Evolutionary conservation across 2,888 invertebrate species (phyloP), one percentile per base, ranked within the genome.

Genomic region (Halictus ligatus): DNA sequence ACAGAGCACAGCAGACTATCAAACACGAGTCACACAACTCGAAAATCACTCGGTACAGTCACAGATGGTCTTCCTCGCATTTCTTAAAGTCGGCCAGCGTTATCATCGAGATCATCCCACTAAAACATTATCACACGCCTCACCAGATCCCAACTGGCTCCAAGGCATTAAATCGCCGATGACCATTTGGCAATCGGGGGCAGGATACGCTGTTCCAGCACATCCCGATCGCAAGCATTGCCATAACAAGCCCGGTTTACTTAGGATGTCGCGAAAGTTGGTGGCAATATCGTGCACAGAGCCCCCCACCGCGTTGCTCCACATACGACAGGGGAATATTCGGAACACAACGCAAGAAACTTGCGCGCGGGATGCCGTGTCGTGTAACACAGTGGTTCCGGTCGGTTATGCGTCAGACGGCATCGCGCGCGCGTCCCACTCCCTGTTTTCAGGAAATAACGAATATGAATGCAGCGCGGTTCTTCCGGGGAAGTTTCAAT

Each of bases 331-430:
- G 21, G 18, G 64, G 50, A 48, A 78, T 85, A 85, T 86, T 74
- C 82, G 46, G 80, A 58, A 85, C 79, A 82, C n/a, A n/a, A n/a
- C 86, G 85, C 64, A 80, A 64, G 79, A 80, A 84, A 83, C 77
- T 83, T 80, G 64, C 85, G 67, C 85, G 58, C 77, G 13, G 78
- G 78, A 72, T 73, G 80, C 80, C 73, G 79, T 80, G 77, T 78
- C 86, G 85, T 43, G 79, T 77, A 80, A 85, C 80, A 81, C 87
- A 88, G 88, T 88, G 81, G 88, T 88, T 88, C 85, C 88, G 88
- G 85, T 88, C 88, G 88, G 77, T 84, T 87, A 88, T 88, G 83
- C 81, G 83, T 88, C 88, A 88, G 88, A 88, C 87, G 48, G 85
- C n/a, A 54, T 69, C 78, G 83, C 64, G 50, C 78, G 69, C 54